Base-by-base conservation (phyloP, 1,140 invertebrate species). In the Heliothis subflexa region DNA sequence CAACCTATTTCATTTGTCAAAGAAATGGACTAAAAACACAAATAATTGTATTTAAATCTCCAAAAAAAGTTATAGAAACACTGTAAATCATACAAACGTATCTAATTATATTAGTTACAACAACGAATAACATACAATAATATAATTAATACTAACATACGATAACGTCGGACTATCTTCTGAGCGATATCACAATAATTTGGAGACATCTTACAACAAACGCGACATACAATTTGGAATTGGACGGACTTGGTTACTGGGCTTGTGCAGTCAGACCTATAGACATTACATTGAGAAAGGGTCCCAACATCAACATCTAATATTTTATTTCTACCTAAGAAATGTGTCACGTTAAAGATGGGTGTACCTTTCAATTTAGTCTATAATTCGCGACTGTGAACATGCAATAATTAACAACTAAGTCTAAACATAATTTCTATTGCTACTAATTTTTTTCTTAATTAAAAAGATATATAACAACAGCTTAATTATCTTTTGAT, bases 21-120 rank as follows among this genome's bases (percentile, higher is more conserved):
- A 55, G 28, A 76, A 81, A 54, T 72, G 52, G 21, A 71, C 55
- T 81, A 77, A 75, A 78, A 83, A 83, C 66, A 71, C 80, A 77
- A 82, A 83, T 84, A 88, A 79, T 89, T 92, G 87, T 92, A 92
- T 89, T 91, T 86, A 87, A 87, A 91, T 85, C 83, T 85, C 84
- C 83, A 93, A 93, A 89, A 93, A 88, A 81, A 80, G 82, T 84
- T 86, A 87, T 88, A 88, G 83, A 87, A 90, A 86, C 91, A 91
- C 91, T 92, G 91, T 93, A 92, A 89, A 92, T 77, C 85, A 86
- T 92, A 92, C 85, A 91, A 93, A 90, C 83, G 88, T 86, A 88
- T 86, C 73, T 85, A 79, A 85, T 85, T 90, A 90, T 88, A 90
- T 87, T 89, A 84, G 85, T 88, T 88, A 91, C 83, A 88, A 83